Conservation (phyloP, 1,140 invertebrate species). For the Heterodera carotae region DNA sequence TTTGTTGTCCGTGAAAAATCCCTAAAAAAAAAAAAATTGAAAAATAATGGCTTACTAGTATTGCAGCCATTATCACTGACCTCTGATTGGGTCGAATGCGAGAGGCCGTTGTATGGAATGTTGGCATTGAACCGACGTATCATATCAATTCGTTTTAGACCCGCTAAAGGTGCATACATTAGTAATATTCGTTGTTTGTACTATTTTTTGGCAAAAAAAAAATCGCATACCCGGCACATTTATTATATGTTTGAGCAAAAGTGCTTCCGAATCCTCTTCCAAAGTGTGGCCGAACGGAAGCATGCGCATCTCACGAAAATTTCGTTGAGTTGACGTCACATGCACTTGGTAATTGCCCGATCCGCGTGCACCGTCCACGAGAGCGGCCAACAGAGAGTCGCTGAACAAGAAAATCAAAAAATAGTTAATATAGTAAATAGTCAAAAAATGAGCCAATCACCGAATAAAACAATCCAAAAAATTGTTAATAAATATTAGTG, state of each 20-base stretch:
- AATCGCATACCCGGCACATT: constrained; percentile 70
- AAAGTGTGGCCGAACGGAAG: constrained; percentile 83
- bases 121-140: constrained; percentile 93
- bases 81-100: constrained; percentile 91
- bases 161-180: constrained; percentile 64
- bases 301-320: constrained; percentile 80
- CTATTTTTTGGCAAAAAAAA: constrained; percentile 26
- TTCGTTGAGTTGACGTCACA: constrained; percentile 79
- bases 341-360: constrained; percentile 96
- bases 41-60: background rate
- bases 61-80: constrained; percentile 2
- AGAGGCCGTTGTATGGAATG: constrained; percentile 91
- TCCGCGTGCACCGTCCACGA: constrained; percentile 90
- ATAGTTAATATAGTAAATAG: no score
- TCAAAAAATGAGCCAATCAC: no score
- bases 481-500: background rate
- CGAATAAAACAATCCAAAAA: no score
- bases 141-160: constrained; percentile 74
- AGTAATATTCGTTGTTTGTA: constrained; percentile 6
- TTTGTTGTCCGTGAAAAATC: constrained; percentile 95
- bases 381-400: constrained; percentile 88
- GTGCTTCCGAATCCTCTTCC: constrained; percentile 90
- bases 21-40: constrained; percentile 66
- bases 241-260: constrained; percentile 80
- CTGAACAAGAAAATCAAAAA: constrained; percentile 68